Base-by-base conservation (phyloP, 2,797 vertebrate species). In the Rhinichthys osculus region DNA sequence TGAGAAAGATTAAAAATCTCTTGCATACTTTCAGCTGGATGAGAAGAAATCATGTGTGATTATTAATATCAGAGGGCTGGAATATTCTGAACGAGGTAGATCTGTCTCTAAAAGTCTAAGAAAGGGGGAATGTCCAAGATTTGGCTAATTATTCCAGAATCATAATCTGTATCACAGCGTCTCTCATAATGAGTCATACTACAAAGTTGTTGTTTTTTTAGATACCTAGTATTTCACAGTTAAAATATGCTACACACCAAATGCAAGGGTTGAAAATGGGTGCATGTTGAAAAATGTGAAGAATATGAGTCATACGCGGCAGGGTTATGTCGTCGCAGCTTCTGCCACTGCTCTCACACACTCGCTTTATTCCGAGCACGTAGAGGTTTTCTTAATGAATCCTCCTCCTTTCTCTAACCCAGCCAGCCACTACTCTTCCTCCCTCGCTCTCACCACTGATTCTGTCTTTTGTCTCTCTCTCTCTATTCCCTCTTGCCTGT, bases 301-400 rank as follows among this genome's bases (percentile, higher is more conserved):
- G 6, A 19, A 80, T 23, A 77, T 66, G 72, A 84, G 42, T 76
- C 72, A 76, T 27, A 69, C 19, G 5, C 33, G 52, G 21, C 23
- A 21, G 69, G 13, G 21, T 50, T 50, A 23, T 30, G 44, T 67
- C 27, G 13, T 9, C 35, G 27, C 38, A n/a, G 27, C 19, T 38
- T 38, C 52, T 42, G 67, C 59, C 79, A 78, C 59, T 78, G 82
- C 74, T 84, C n/a, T 78, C 21, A 30, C 47, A 40, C 78, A 40
- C 78, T 72, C 71, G 44, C 84, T 64, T 78, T 84, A 88, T 90
- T 90, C 84, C 1, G 40, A 40, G 21, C 89, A 90, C 52, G 78
- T 85, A 79, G 50, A 66, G 71, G 47, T 27, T 69, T 86, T 84
- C 88, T 89, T 88, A 90, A 89, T 90, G 86, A 88, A 85, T 76